Evolutionary conservation across 2,888 invertebrate genomes (phyloP), one percentile per base, ranked within the genome.

Genomic region (Pocota personata): DNA sequence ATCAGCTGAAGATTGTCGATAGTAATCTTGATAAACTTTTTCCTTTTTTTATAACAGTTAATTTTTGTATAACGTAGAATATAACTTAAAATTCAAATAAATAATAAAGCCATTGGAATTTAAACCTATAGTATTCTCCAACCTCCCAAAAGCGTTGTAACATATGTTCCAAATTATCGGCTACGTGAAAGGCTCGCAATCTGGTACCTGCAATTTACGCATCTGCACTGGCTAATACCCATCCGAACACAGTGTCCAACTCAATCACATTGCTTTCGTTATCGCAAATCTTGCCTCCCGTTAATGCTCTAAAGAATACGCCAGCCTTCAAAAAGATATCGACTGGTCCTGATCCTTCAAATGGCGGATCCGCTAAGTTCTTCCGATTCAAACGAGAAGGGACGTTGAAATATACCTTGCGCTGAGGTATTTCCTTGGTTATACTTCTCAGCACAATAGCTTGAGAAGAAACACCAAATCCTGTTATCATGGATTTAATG

Each of bases 141-240:
- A 66, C 16, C 7, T 64, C 55, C 43, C 64, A 66, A 43, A n/a
- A 60, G 1, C 52, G 75, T 10, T 43, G 43, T 32, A 69, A n/a
- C 1, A 57, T 16, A 24, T 30, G 3, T 30, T 57, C 69, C 16
- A 69, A 8, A 12, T 12, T 46, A 48, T 32, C 14, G 43, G 6
- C 14, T 14, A n/a, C 43, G 24, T 24, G 6, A 24, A 24, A 24
- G 24, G 24, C 24, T 24, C 24, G 24, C 4, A 24, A 24, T 24
- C 24, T 2, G 4, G 24, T 24, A 24, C 24, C 24, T 14, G 19
- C 12, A 4, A n/a, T 27, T 16, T 48, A 37, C 3, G 10, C 27
- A n/a, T 24, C 57, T 6, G 3, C 35, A n/a, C 35, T 66, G 3
- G 35, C 24, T 16, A 62, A 46, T 0, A 62, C 14, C 62, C 30